Evolutionary conservation across 2,113 vertebrate species (phyloP).

Genomic region (Mormyrus iriodes): DNA sequence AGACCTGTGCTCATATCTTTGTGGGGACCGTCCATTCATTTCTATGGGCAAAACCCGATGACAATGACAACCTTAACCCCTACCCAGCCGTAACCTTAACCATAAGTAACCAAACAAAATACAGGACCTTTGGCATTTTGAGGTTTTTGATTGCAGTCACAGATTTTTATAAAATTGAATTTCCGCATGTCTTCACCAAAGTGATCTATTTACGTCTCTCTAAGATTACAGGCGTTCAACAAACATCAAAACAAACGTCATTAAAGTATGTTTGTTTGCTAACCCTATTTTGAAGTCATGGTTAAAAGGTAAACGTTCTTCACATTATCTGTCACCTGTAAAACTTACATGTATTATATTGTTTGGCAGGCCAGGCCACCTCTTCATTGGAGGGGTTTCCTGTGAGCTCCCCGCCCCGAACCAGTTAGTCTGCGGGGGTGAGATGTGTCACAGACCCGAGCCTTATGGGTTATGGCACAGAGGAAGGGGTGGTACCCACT

Average conservation of each 20-base stretch:
- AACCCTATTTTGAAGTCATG: background rate
- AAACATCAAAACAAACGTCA: background rate
- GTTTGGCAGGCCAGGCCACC: background rate
- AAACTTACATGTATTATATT: background rate
- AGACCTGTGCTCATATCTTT: background rate
- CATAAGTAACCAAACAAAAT: background rate
- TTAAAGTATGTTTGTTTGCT: background rate
- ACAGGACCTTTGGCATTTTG: background rate
- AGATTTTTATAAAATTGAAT: background rate
- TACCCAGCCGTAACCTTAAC: background rate
- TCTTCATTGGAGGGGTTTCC: background rate
- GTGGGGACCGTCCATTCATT: background rate
- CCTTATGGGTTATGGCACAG: background rate
- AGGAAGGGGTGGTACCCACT: background rate
- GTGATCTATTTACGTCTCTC: background rate
- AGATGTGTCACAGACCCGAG: background rate
- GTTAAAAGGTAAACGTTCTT: background rate
- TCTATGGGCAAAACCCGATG: background rate
- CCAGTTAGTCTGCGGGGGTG: background rate
- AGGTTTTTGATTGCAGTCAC: background rate
- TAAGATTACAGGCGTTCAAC: background rate
- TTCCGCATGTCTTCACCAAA: background rate
- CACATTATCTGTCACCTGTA: background rate
- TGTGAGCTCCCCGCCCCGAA: background rate
- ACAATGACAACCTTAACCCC: no score